Evolutionary conservation across 2,797 vertebrate species (phyloP), one percentile per base, ranked within the genome.

Genomic region (Anguilla megastoma): DNA sequence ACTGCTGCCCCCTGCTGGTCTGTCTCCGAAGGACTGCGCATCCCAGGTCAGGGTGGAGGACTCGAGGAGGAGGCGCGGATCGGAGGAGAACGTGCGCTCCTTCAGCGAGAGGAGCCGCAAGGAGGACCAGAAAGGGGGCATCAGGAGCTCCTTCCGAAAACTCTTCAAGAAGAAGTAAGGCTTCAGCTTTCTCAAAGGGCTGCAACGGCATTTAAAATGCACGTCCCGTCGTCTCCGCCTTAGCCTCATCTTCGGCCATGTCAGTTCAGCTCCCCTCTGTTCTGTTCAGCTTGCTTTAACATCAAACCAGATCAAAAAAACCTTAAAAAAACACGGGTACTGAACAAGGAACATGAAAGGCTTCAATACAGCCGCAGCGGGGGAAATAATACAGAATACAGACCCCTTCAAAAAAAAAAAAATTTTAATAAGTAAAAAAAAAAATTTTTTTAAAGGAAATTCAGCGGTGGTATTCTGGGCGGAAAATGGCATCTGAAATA

Each of bases 131-230:
- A 98, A 97, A 95, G 98, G 98, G 95, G 97, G 98, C 87, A 99
- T 99, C 93, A 97, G 98, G 89, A 99, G 96, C 95, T 99, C 98
- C 58, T 99, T 99, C 94, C 98, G 98, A 95, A 99, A 98, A 92
- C 97, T 99, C 92, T 99, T 99, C 96, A 99, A 98, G 96, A 99
- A 99, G 95, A 99, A 98, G 98, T 99, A 94, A 97, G 95, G 41
- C 14, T 10, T 60, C 76, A 41, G 3, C 8, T 56, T 52, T 66
- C 58, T 52, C 24, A 8, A 69, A 6, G 9, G 12, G 16, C 10
- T 12, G 0, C 48, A 9, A 2, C 12, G 52, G 52, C 7, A 10
- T 52, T 52, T 9, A 52, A 52, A 18, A 56, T 14, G 54, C 54
- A 16, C 12, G 16, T 2, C 54, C 2, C 12, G 14, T 56, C 54